Evolutionary conservation across 2,113 vertebrate genomes (phyloP).

Genomic region (Hippocampus guttulatus): DNA sequence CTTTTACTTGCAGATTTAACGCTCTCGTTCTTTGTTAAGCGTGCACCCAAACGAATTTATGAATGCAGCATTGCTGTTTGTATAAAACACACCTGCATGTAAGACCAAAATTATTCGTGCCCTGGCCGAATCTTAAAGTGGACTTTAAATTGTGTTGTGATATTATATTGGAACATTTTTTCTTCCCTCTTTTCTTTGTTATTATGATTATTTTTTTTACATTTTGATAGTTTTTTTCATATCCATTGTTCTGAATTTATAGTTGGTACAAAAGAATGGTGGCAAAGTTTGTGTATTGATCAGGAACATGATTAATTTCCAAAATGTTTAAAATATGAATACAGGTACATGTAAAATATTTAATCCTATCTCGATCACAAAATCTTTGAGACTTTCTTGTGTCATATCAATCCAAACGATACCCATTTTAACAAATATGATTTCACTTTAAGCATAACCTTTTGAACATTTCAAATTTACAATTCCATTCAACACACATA

Average conservation of each 20-base stretch:
- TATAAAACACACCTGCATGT: neutral
- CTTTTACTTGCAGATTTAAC: neutral
- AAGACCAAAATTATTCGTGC: neutral
- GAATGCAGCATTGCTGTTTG: neutral
- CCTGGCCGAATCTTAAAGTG: neutral
- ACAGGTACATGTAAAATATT: neutral
- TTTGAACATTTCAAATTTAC: neutral
- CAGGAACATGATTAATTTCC: neutral
- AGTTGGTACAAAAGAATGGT: too few relatives aligned
- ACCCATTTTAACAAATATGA: neutral
- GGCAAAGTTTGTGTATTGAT: neutral
- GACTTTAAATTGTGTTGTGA: too few relatives aligned
- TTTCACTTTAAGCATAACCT: neutral
- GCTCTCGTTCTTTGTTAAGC: neutral
- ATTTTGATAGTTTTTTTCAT: neutral
- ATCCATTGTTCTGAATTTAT: too few relatives aligned
- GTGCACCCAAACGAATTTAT: neutral
- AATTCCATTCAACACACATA: neutral
- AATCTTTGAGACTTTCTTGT: neutral
- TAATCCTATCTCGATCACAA: neutral
- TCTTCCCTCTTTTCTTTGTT: too few relatives aligned
- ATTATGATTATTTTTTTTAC: too few relatives aligned
- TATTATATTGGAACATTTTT: too few relatives aligned
- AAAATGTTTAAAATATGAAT: neutral
- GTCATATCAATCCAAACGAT: neutral